Evolutionary conservation across 2,113 vertebrate genomes (phyloP).

Genomic region (Tauraco erythrolophus): DNA sequence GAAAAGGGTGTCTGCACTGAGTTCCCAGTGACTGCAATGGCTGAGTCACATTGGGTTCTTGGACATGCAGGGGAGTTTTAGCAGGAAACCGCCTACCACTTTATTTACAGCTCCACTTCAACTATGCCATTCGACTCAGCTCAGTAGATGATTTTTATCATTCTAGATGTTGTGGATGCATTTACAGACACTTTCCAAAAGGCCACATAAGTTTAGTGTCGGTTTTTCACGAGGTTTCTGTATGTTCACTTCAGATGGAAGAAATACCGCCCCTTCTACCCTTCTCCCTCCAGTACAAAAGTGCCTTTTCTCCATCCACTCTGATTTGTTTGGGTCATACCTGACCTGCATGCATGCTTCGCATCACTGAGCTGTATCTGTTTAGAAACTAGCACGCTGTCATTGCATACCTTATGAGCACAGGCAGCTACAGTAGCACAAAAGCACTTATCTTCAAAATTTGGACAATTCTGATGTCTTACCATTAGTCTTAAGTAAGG

Average conservation of each 20-base stretch:
- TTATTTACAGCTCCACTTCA: constrained; percentile 58
- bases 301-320: neutral
- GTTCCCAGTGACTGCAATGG: constrained; percentile 38
- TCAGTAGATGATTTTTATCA: constrained; percentile 57
- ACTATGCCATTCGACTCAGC: constrained; percentile 37
- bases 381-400: neutral
- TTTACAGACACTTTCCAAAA: constrained; percentile 42
- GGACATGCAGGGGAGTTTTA: constrained; percentile 64
- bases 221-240: constrained; percentile 10
- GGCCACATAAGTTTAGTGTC: neutral
- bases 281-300: neutral
- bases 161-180: constrained; percentile 5
- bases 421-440: neutral
- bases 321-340: neutral
- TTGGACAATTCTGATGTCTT: neutral
- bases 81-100: constrained; percentile 66
- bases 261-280: neutral
- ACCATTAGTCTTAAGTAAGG: neutral
- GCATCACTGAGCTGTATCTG: neutral
- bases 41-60: constrained; percentile 60
- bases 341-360: neutral
- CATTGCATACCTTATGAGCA: neutral
- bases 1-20: neutral
- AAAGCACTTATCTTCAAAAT: neutral
- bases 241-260: neutral